Evolutionary conservation across 1,140 invertebrate species (phyloP).

Genomic region (Subanguina moxae): DNA sequence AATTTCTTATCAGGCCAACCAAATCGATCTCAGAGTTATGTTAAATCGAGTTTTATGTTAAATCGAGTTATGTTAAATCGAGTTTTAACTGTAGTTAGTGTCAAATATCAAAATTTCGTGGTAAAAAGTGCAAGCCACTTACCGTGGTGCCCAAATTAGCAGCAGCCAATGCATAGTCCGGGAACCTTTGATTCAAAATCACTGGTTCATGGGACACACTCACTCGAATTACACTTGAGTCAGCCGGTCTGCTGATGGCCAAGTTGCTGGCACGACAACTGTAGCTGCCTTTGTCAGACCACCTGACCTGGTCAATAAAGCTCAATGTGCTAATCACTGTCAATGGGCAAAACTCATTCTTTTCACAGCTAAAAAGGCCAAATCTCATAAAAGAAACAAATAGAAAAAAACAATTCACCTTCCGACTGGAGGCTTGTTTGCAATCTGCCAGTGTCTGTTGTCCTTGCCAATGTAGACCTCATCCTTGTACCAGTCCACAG

Average conservation of each 20-base stretch:
- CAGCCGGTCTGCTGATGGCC: neutral
- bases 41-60: too few relatives aligned
- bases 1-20: neutral
- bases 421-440: neutral
- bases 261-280: conserved; percentile 33
- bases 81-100: too few relatives aligned
- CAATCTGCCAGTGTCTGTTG: conserved; percentile 2
- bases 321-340: conserved; percentile 21
- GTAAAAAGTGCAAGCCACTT: conserved; percentile 12
- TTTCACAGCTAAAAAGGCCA: conserved; percentile 5
- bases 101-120: too few relatives aligned
- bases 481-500: conserved; percentile 43
- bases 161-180: conserved; percentile 32
- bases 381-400: conserved; percentile 10
- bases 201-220: conserved; percentile 36
- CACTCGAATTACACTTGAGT: conserved; percentile 9
- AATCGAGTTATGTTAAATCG: too few relatives aligned
- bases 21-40: too few relatives aligned
- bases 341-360: conserved; percentile 24
- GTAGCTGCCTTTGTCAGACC: conserved; percentile 49
- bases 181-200: conserved; percentile 28
- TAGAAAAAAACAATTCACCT: neutral
- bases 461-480: conserved; percentile 17
- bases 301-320: conserved; percentile 25
- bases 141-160: conserved; percentile 37